Evolutionary conservation across 2,797 vertebrate species (phyloP), one percentile per base, ranked within the genome.

Genomic region (Ictinia mississippiensis): DNA sequence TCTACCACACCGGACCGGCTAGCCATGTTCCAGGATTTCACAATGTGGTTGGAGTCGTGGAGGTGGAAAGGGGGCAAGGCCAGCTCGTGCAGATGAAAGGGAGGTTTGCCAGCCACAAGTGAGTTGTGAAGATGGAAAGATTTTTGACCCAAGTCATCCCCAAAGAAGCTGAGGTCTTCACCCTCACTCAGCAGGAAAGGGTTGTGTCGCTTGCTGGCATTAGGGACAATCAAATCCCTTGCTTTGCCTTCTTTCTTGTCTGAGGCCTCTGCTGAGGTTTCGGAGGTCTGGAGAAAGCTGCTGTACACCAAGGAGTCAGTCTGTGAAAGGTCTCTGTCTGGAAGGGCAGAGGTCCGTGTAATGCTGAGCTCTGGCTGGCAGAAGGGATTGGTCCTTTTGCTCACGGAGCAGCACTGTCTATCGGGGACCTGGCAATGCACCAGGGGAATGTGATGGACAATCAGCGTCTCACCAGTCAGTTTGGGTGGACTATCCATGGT

Each of bases 371-470:
- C 99, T 0, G 99, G 98, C 9, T 98, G 98, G 96, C 99, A 98
- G 96, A 99, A 99, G 5, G 98, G 98, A 81, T 99, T 99, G 97
- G 98, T 97, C 95, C 99, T 98, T 92, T 99, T 98, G 96, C 95
- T 95, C 84, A 99, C 68, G 0, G 98, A 96, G 19, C 99, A 99
- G 96, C 98, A 98, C 96, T 98, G 98, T 37, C 98, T 97, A 14
- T 99, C 99, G 0, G 99, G 99, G 87, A 99, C 99, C 97, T 99
- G 99, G 96, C 99, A 99, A 93, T 99, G 99, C 83, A 99, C 99
- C 98, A 99, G 98, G n/a, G 99, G 99, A 91, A 99, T 99, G 97
- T 99, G 99, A 97, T 99, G 99, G 93, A 99, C 99, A 28, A 99
- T 99, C 96, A 99, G 98, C 6, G 99, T 99, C 97, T 99, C 99